Evolutionary conservation across 2,888 invertebrate genomes (phyloP), one percentile per base, ranked within the genome.

Genomic region (Oscheius sp.): DNA sequence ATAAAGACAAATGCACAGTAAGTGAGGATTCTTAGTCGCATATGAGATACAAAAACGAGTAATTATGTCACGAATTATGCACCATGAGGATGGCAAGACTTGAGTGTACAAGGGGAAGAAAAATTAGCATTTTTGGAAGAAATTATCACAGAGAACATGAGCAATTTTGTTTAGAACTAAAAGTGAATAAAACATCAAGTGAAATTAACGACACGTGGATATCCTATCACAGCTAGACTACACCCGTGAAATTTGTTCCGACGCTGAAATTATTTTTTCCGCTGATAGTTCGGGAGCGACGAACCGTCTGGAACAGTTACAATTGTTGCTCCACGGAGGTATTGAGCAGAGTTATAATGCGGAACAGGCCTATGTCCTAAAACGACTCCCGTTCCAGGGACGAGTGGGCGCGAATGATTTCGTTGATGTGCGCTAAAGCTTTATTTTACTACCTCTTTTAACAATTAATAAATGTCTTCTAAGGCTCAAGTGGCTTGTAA

Each of bases 181-280:
- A 31, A 53, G n/a, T 27, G 53, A 53, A 53, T 8, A 53, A 12
- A 25, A 61, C 20, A 27, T 25, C 29, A 45, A 45, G 61, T 42
- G 61, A 61, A 45, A 25, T 4, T n/a, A 20, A 42, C 45, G 31
- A 61, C 55, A 25, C 52, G 52, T 52, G 25, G 2, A 52, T 12
- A 23, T n/a, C n/a, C n/a, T n/a, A 61, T 61, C 61, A 61, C 61
- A 61, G 45, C 45, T 45, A 52, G 50, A 34, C 55, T 46, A 64
- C 10, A 64, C 64, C 48, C 64, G 64, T 25, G 64, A 64, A 37
- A 64, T 64, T 64, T 64, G 64, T 46, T 64, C 64, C 17, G 64
- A 64, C 8, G 61, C 15, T 17, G 25, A 46, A 61, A 42, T 6
- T 12, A 17, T 10, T 29, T 25, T 15, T 27, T 52, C 31, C 8